Base-by-base conservation (phyloP, 1,140 invertebrate species). In the Temnothorax nylanderi region DNA sequence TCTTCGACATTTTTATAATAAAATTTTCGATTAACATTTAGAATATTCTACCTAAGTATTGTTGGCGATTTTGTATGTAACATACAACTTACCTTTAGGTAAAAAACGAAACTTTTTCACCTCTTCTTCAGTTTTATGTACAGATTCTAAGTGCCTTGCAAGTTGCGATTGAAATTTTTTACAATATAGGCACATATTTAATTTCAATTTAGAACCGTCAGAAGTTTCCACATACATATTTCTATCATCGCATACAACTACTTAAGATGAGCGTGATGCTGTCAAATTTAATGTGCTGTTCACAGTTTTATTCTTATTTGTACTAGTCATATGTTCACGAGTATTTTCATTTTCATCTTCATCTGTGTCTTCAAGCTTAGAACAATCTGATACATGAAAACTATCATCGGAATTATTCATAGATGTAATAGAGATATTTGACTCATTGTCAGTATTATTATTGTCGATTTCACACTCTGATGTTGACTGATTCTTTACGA, bases 101-200 rank as follows among this genome's bases (percentile, higher is more conserved):
- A 60, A 47, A 18, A 60, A 76, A 26, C 54, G 2, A 60, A 60
- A 76, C 74, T 44, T 76, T 60, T 60, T 76, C 2, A 76, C 74
- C 60, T 76, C 56, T 32, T 62, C 54, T 76, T 76, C 56, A 60
- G 5, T 58, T 76, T 60, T 76, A 47, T 60, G 74, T 47, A 44
- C 13, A 10, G 21, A 16, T 47, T 76, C 56, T 26, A 76, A 76
- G 6, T 76, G 74, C 3, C 74, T 76, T 32, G 74, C 56, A 18
- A 76, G 60, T 26, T 76, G 74, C 6, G 37, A 44, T 44, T 76
- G 74, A 3, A 76, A 44, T 60, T 18, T 60, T 8, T 44, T 41
- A 44, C 74, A 76, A 60, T 76, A 76, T 26, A 11, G 54, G 13
- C 74, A 60, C 54, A 76, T 44, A 44, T 32, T 60, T 11, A 0